Evolutionary conservation across 1,140 invertebrate species (phyloP).

Genomic region (Gerris buenoi): DNA sequence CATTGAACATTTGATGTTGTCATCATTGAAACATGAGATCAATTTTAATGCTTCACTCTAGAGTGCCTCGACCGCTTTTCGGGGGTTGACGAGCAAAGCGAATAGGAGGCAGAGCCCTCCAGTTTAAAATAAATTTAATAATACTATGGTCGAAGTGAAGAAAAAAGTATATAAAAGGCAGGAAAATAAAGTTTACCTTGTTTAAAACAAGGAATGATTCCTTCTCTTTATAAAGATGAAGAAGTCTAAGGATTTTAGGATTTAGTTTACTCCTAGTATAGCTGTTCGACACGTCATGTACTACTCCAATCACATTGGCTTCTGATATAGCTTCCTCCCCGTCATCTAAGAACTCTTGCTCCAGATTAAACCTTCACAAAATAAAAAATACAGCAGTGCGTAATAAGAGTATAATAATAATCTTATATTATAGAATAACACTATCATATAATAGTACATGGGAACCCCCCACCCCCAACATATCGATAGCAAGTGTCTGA

Average conservation of each 20-base stretch:
- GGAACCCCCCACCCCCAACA: too few relatives aligned
- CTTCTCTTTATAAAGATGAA: constrained; percentile 44
- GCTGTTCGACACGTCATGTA: constrained; percentile 68
- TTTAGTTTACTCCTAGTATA: constrained; percentile 49
- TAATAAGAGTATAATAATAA: too few relatives aligned
- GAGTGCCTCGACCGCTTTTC: too few relatives aligned
- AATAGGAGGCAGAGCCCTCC: neutral
- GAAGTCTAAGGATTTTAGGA: constrained; percentile 47
- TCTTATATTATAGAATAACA: too few relatives aligned
- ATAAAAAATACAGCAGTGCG: too few relatives aligned
- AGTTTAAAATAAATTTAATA: neutral
- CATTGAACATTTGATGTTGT: too few relatives aligned
- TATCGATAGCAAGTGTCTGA: too few relatives aligned
- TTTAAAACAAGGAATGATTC: constrained; percentile 72
- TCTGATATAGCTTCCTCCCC: constrained; percentile 45
- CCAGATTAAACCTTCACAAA: constrained; percentile 44
- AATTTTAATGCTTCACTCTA: too few relatives aligned
- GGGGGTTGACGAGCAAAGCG: too few relatives aligned
- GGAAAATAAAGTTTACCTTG: constrained; percentile 61
- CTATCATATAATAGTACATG: too few relatives aligned
- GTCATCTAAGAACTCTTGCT: constrained; percentile 45
- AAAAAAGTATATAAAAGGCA: constrained; percentile 7
- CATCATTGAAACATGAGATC: too few relatives aligned
- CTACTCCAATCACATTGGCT: constrained; percentile 67
- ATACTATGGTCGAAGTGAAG: constrained; percentile 5